phyloP scores from a whole-genome alignment of 2,113 vertebrate species.

The Sinocyclocheilus anshuiensis region DNA sequence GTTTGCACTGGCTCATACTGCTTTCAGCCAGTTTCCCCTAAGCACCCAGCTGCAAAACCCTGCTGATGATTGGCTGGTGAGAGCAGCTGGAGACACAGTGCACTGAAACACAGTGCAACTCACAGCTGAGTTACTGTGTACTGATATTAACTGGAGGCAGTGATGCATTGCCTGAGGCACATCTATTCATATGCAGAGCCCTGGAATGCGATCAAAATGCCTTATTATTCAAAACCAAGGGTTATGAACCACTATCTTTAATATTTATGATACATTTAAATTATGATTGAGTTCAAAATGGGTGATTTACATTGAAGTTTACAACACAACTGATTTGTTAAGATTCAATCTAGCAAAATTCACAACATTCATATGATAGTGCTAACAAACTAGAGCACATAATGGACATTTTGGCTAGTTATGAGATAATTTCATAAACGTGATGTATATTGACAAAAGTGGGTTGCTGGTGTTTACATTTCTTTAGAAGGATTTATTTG shows the following conservation, averaged over 20 bases:
- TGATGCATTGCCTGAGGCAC: not conserved
- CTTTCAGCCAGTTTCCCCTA: constrained; percentile 72
- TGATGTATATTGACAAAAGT: not conserved
- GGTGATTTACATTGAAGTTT: too few relatives aligned
- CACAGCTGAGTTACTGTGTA: constrained; percentile 28
- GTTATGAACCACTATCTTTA: not conserved
- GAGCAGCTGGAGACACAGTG: constrained; percentile 69
- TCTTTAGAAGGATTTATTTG: too few relatives aligned
- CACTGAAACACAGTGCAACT: constrained; percentile 32
- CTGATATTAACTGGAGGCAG: constrained; percentile 40
- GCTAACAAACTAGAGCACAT: not conserved
- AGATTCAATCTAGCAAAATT: not conserved
- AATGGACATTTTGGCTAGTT: not conserved
- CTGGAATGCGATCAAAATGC: constrained; percentile 1
- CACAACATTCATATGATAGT: not conserved
- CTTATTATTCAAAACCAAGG: constrained; percentile 20
- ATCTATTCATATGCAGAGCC: constrained; percentile 9
- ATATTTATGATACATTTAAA: not conserved
- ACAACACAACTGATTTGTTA: not conserved
- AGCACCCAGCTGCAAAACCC: constrained; percentile 68
- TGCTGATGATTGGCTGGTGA: constrained; percentile 63
- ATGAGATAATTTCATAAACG: not conserved
- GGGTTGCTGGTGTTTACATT: not conserved
- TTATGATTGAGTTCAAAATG: not conserved
- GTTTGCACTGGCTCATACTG: constrained; percentile 70